phyloP scores from a whole-genome alignment of 1,140 invertebrate genomes.

The Trachelipus rathkii region DNA sequence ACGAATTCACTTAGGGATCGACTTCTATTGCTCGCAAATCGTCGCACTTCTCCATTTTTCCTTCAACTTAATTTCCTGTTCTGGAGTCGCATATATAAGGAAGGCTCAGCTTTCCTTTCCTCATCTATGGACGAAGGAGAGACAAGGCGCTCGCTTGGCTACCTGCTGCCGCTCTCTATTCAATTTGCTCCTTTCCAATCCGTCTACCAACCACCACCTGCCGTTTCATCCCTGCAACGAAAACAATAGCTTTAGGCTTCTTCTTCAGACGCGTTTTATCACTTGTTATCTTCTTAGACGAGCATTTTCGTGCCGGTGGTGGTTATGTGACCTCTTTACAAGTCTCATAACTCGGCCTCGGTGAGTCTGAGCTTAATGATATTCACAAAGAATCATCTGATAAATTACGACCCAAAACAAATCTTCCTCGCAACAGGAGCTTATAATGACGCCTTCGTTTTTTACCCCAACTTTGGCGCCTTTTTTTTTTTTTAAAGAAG shows the following conservation, averaged over 20 bases:
- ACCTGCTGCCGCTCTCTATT: slow-evolving; percentile 8
- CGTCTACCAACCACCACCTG: neutral
- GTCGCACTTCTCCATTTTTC: neutral
- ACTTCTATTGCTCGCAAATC: neutral
- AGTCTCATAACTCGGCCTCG: too few relatives aligned
- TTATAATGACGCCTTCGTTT: too few relatives aligned
- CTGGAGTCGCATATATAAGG: neutral
- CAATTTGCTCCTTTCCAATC: slow-evolving; percentile 11
- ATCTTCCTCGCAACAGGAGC: too few relatives aligned
- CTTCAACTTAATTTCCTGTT: slow-evolving; percentile 4
- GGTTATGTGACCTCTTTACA: too few relatives aligned
- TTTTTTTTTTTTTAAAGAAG: too few relatives aligned
- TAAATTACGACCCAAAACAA: too few relatives aligned
- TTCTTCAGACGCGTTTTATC: too few relatives aligned
- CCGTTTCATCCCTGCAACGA: neutral
- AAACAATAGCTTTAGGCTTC: neutral
- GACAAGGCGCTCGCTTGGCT: slow-evolving; percentile 5
- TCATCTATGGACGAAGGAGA: neutral
- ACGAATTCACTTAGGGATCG: neutral
- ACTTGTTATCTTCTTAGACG: too few relatives aligned
- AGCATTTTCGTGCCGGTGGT: too few relatives aligned
- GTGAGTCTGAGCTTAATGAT: too few relatives aligned
- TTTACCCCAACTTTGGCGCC: too few relatives aligned
- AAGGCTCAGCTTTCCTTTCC: neutral
- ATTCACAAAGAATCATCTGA: too few relatives aligned